Conservation (phyloP, 37 sponge, comb jelly and placozoan species). For the Beroe ovata region DNA sequence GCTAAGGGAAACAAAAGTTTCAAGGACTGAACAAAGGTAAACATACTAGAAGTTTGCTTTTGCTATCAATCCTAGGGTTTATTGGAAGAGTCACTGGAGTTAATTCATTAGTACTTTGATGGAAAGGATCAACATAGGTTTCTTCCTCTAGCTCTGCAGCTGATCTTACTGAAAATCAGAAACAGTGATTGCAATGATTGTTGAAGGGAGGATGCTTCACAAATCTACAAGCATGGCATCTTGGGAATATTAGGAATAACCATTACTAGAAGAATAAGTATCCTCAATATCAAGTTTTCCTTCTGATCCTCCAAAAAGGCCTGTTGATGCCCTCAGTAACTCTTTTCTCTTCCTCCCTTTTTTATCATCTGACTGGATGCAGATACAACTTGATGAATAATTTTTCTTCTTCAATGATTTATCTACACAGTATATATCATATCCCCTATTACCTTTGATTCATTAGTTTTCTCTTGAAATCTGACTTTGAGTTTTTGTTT, state of each 20-base stretch:
- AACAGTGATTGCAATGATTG: too few relatives aligned
- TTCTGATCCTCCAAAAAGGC: slow-evolving; percentile 39
- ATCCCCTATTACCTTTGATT: not conserved
- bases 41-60: slow-evolving; percentile 47
- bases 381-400: too few relatives aligned
- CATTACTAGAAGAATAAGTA: slow-evolving; percentile 27
- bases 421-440: too few relatives aligned
- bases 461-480: not conserved
- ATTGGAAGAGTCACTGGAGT: slow-evolving; percentile 60
- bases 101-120: slow-evolving; percentile 30
- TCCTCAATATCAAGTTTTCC: slow-evolving; percentile 30
- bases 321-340: slow-evolving; percentile 22
- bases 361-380: too few relatives aligned
- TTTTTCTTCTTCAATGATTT: too few relatives aligned
- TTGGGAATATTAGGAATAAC: too few relatives aligned
- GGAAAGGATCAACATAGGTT: slow-evolving; percentile 42
- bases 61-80: slow-evolving; percentile 55
- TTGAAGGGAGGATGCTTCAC: too few relatives aligned
- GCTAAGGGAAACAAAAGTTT: too few relatives aligned
- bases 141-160: slow-evolving; percentile 53
- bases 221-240: too few relatives aligned
- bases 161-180: slow-evolving; percentile 28
- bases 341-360: slow-evolving; percentile 49
- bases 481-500: not conserved
- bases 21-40: not conserved